A percentile compares a stretch with the other conserved stretches of the same genome.
Conservation (phyloP, 2,888 invertebrate species). For the Andrena fulva region DNA sequence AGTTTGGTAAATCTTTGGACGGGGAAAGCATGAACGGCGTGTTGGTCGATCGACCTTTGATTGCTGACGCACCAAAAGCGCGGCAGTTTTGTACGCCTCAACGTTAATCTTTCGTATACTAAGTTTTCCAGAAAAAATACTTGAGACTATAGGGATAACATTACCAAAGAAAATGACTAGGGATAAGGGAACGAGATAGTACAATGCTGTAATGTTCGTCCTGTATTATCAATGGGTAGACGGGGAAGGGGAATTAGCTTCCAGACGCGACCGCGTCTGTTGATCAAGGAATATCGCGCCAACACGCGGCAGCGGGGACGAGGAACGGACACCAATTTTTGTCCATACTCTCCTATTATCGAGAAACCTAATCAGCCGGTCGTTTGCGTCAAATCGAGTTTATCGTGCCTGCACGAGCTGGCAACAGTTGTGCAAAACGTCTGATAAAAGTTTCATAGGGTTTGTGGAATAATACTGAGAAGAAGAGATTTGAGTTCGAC, state of each 20-base stretch:
- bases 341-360: conserved; percentile 74
- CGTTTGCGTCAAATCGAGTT: conserved; percentile 77
- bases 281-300: background rate
- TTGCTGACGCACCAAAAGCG: conserved; percentile 15
- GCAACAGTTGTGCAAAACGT: background rate
- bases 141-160: background rate
- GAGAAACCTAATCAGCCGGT: conserved; percentile 79
- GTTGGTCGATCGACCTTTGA: conserved; percentile 62
- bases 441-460: background rate
- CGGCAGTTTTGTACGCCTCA: background rate
- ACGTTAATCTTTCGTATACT: background rate
- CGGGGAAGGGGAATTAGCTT: too few relatives aligned
- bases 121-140: background rate
- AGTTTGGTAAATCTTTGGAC: conserved; percentile 83
- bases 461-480: background rate
- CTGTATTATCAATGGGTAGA: background rate
- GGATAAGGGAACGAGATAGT: background rate
- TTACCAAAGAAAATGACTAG: background rate
- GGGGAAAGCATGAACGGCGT: conserved; percentile 75
- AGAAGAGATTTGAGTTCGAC: background rate
- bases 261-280: too few relatives aligned
- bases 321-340: conserved; percentile 15
- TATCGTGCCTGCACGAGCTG: conserved; percentile 22
- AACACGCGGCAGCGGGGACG: background rate
- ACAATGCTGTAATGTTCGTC: background rate